Evolutionary conservation across 1,140 invertebrate genomes (phyloP), one percentile per base, ranked within the genome.

Genomic region (Philopotamus ludificatus): DNA sequence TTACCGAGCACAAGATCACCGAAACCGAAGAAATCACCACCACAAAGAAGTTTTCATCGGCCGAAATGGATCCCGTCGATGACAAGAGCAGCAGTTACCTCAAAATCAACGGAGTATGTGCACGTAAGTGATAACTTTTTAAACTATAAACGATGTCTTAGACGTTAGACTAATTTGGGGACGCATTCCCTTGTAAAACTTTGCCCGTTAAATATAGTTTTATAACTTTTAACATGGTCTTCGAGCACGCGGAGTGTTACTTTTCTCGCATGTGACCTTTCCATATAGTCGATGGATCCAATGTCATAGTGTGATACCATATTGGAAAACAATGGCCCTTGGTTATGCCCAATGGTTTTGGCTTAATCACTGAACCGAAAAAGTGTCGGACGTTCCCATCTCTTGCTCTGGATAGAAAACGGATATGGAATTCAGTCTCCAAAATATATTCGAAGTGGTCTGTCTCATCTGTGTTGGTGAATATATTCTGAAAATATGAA

Each of bases 21-120:
- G 76, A 81, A 73, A 73, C 74, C 20, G 76, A 81, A 72, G 78
- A 81, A 74, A 73, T 80, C 18, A 79, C 75, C 53, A 81, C 79
- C 7, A 77, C 79, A 53, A 77, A 79, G 63, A 81, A 79, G 71
- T 75, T 80, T 45, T 68, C 76, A 9, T 58, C 79, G 4, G 79
- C 80, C 65, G 77, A 60, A 47, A 53, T 42, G 16, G 57, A 70
- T 26, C 9, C 23, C 3, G 21, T 39, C 21, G 47, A 47, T 20
- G 23, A 44, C 41, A 45, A 61, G 22, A 59, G 22, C 55, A 21
- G 12, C 42, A 26, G 49, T 54, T 39, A 57, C 21, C 21, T 66
- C 21, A 63, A 60, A 47, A 58, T 63, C 42, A 70, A 70, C 26
- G 64, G 59, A 51, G 23, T 59, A 1, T 60, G 41, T 39, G 47